phyloP scores from a whole-genome alignment of 1,140 invertebrate species.

The Pinna nobilis region DNA sequence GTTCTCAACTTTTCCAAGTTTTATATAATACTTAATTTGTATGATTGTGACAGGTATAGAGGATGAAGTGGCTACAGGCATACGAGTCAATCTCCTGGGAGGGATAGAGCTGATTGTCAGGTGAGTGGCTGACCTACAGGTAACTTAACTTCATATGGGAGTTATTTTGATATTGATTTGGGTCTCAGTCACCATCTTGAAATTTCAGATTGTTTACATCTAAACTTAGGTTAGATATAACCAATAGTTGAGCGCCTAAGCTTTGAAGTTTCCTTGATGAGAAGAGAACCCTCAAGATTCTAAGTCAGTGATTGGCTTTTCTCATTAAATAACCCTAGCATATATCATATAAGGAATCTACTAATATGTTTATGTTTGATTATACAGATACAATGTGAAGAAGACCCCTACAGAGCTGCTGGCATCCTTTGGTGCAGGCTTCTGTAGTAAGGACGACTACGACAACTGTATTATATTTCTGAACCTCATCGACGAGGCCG shows the following conservation, averaged over 20 bases:
- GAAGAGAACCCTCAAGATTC: too few species aligned
- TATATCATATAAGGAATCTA: not conserved
- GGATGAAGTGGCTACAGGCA: constrained; percentile 36
- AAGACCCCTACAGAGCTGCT: constrained; percentile 32
- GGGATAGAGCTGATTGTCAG: constrained; percentile 45
- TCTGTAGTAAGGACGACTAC: constrained; percentile 35
- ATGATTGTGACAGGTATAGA: constrained; percentile 30
- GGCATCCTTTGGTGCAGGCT: constrained; percentile 40
- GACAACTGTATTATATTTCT: constrained; percentile 35
- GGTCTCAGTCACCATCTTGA: too few species aligned
- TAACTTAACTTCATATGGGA: too few species aligned
- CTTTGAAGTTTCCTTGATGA: too few species aligned
- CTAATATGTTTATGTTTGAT: too few species aligned
- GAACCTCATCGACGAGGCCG: constrained; percentile 42
- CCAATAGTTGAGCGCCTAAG: too few species aligned
- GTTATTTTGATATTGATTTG: too few species aligned
- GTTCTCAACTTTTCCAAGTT: not conserved
- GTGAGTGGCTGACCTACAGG: too few species aligned
- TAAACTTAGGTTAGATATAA: too few species aligned
- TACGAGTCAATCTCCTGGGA: constrained; percentile 39
- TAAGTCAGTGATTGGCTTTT: too few species aligned
- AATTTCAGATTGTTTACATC: too few species aligned
- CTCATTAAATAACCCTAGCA: too few species aligned
- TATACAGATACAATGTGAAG: constrained; percentile 32
- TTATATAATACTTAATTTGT: not conserved